Conservation (phyloP, 2,888 invertebrate genomes). For the Tinea pellionella region DNA sequence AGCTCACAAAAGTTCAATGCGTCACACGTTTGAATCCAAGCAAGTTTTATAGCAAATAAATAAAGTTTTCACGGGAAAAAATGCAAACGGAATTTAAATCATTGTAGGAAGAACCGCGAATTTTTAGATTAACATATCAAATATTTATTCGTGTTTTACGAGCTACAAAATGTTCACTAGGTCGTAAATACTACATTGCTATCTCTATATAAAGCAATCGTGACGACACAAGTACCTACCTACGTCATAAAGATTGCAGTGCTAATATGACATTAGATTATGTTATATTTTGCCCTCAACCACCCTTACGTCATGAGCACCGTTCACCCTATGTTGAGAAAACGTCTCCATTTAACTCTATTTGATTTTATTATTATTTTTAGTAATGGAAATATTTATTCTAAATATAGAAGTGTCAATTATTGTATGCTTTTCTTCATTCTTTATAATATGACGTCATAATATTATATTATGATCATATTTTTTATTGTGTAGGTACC, state of each 20-base stretch:
- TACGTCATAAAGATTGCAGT: background rate
- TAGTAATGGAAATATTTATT: background rate
- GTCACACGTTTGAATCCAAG: too few species aligned
- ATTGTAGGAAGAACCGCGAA: background rate
- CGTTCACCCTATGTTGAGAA: background rate
- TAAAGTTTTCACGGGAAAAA: too few species aligned
- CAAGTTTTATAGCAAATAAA: too few species aligned
- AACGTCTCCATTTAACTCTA: background rate
- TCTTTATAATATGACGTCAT: background rate
- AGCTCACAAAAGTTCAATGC: too few species aligned
- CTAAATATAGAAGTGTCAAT: conserved; percentile 5
- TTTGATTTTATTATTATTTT: background rate
- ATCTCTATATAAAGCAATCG: background rate
- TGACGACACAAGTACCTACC: background rate
- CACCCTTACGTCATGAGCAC: background rate
- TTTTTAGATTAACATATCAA: background rate
- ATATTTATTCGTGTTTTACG: background rate
- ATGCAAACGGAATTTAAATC: background rate
- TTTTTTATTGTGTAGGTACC: too few species aligned
- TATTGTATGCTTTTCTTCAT: background rate
- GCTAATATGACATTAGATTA: background rate
- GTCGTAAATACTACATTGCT: background rate
- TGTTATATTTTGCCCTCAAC: background rate
- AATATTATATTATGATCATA: background rate
- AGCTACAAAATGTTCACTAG: too few species aligned